Evolutionary conservation across 92 coral and sea anemone genomes (phyloP).

Genomic region (Palythoa caribaeorum): DNA sequence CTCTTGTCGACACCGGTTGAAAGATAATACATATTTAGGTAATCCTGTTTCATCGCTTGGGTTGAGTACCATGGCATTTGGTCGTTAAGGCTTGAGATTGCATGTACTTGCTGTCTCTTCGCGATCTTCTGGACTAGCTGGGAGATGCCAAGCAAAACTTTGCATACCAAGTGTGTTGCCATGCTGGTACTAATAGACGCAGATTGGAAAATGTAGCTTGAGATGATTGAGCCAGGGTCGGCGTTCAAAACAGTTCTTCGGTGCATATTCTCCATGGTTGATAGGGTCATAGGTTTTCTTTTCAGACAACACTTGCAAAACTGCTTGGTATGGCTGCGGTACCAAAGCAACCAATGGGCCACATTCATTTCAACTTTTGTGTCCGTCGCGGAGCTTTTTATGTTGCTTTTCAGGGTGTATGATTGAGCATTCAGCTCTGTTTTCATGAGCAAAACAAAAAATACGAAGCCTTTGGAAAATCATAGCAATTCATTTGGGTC

Average conservation of each 20-base stretch:
- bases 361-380: too few species aligned
- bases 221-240: neutral
- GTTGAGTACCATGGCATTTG: slow-evolving; percentile 6
- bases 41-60: neutral
- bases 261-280: slow-evolving; percentile 8
- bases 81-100: slow-evolving; percentile 11
- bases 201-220: neutral
- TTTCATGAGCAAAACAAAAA: too few species aligned
- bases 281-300: neutral
- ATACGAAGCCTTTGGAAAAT: too few species aligned
- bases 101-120: neutral
- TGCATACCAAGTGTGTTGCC: slow-evolving; percentile 1
- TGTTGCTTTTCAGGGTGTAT: too few species aligned
- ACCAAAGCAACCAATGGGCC: neutral
- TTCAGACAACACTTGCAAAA: neutral
- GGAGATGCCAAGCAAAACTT: neutral
- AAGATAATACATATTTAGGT: neutral
- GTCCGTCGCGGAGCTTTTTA: too few species aligned
- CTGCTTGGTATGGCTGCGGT: neutral
- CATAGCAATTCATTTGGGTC: too few species aligned
- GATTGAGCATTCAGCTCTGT: too few species aligned
- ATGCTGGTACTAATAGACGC: neutral
- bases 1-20: neutral
- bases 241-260: slow-evolving; percentile 13
- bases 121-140: neutral